These are phyloP conservation scores for Drosophila stalkeri DNA, from an alignment of 2,888 invertebrate species.

Conservation along the genomic window DNA sequence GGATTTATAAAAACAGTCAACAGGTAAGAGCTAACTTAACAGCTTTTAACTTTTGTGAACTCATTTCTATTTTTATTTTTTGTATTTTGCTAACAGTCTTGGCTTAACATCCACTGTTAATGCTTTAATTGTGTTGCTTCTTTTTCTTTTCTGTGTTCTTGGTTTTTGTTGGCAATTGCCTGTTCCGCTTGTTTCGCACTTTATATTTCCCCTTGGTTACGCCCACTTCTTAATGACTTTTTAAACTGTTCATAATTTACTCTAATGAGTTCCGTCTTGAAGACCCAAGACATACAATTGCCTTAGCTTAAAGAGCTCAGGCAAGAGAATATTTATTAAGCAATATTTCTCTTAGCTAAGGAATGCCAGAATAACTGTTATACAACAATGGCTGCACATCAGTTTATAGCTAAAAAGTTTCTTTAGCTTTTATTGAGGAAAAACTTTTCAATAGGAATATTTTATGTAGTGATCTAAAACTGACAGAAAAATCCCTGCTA, in stretches of 20 bases:
- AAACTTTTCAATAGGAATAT: not conserved
- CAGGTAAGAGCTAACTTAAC: not conserved
- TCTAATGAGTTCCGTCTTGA: constrained; percentile 46
- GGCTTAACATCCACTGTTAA: constrained; percentile 23
- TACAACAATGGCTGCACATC: constrained; percentile 2
- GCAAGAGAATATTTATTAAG: not conserved
- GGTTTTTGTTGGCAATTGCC: not conserved
- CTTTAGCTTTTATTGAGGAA: too few species aligned
- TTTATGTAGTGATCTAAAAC: not conserved
- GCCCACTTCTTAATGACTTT: constrained; percentile 49
- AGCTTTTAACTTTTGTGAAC: not conserved
- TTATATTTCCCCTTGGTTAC: constrained; percentile 22
- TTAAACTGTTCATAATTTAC: constrained; percentile 67
- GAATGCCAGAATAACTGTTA: constrained; percentile 25
- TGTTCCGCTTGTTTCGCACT: constrained; percentile 4
- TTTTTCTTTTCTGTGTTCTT: not conserved
- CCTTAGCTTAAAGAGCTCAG: not conserved
- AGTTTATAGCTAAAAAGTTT: constrained; percentile 28
- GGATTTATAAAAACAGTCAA: not conserved
- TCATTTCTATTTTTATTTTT: not conserved
- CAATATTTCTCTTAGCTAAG: not conserved
- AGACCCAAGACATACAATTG: constrained; percentile 25
- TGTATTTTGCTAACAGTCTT: not conserved
- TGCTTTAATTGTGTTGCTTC: not conserved
- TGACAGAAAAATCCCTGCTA: not conserved